phyloP scores from a whole-genome alignment of 2,113 vertebrate species.

The Cephalopterus ornatus region DNA sequence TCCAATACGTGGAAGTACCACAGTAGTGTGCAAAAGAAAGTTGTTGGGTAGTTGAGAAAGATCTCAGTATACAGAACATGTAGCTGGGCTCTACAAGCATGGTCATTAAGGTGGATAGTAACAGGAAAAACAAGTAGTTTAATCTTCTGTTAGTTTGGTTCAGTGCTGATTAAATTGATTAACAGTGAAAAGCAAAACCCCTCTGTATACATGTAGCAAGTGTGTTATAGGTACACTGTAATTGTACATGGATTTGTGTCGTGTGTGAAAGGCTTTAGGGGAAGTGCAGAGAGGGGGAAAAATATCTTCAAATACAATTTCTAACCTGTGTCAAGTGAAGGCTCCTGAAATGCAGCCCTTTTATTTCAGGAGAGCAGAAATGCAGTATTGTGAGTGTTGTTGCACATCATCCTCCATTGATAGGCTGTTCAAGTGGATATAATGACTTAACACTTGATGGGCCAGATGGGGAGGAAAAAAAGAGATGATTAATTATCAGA shows the following conservation, averaged over 20 bases:
- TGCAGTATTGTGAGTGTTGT: accelerated
- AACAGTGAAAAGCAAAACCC: not conserved
- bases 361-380: not conserved
- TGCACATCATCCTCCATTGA: accelerated
- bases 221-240: not conserved
- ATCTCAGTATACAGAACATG: not conserved
- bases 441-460: not conserved
- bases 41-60: not conserved
- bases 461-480: accelerated
- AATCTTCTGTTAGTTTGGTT: not conserved
- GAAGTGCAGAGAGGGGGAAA: not conserved
- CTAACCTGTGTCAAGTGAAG: not conserved
- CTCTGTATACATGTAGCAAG: not conserved
- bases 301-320: not conserved
- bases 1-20: accelerated
- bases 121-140: not conserved
- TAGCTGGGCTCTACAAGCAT: not conserved
- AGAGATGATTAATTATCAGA: not conserved
- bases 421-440: not conserved
- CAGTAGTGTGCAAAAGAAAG: accelerated
- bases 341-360: not conserved
- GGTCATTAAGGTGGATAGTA: not conserved
- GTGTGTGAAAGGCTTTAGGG: not conserved
- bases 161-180: not conserved
- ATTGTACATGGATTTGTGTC: not conserved